A percentile compares a stretch with the other conserved stretches of the same genome.
Conservation (phyloP, 2,797 vertebrate genomes). For the Pseudochaenichthys georgianus region DNA sequence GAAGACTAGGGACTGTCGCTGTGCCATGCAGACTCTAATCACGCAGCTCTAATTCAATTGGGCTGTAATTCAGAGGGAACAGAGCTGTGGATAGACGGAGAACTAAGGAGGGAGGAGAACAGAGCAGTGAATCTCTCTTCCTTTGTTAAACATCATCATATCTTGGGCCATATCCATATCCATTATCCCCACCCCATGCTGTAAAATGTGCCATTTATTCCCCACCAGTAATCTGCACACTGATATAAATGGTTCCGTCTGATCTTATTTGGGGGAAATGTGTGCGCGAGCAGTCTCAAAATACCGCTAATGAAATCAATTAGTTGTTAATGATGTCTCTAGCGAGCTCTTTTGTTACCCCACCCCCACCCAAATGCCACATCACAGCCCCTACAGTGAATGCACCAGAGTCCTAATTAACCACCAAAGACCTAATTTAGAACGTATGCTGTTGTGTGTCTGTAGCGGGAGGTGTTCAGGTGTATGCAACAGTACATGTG, state of each 20-base stretch:
- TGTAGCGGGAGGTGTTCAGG: conserved; percentile 24
- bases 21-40: conserved; percentile 57
- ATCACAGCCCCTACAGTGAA: conserved; percentile 43
- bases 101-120: conserved; percentile 46
- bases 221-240: conserved; percentile 54
- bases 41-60: conserved; percentile 74
- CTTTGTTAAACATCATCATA: conserved; percentile 66
- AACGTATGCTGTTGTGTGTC: conserved; percentile 12
- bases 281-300: conserved; percentile 63
- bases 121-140: conserved; percentile 54
- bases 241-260: conserved; percentile 56
- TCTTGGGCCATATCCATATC: conserved; percentile 58
- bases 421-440: conserved; percentile 48
- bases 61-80: conserved; percentile 51
- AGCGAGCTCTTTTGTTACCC: conserved; percentile 46
- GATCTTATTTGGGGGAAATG: conserved; percentile 58
- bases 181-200: conserved; percentile 55
- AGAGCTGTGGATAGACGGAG: conserved; percentile 33
- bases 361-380: conserved; percentile 22
- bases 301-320: conserved; percentile 75
- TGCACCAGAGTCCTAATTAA: conserved; percentile 68
- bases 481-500: not conserved
- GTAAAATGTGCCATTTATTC: conserved; percentile 63
- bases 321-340: conserved; percentile 77
- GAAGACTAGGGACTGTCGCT: conserved; percentile 29